phyloP scores from a whole-genome alignment of 2,797 vertebrate genomes.

The Microctenopoma stevenorrisi region DNA sequence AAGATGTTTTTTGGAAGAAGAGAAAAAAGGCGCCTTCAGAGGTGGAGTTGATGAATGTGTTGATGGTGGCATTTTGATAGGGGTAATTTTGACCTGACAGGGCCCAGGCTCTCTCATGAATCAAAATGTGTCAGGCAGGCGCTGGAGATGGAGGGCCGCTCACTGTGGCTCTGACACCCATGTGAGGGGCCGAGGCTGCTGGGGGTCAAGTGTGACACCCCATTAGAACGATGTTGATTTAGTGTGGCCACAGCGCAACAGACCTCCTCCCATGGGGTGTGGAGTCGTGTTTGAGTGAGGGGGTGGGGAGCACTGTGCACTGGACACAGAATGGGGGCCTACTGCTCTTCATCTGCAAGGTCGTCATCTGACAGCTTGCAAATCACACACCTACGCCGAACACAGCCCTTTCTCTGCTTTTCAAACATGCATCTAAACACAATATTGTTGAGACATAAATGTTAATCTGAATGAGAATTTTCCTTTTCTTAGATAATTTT shows the following conservation, averaged over 20 bases:
- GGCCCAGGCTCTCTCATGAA: constrained; percentile 90
- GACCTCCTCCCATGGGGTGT: constrained; percentile 84
- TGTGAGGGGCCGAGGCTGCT: constrained; percentile 84
- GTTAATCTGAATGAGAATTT: constrained; percentile 10
- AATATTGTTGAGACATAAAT: constrained; percentile 14
- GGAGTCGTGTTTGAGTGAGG: constrained; percentile 72
- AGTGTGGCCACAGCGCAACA: constrained; percentile 85
- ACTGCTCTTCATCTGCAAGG: constrained; percentile 74
- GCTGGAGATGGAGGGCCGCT: constrained; percentile 87
- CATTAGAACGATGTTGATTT: constrained; percentile 94
- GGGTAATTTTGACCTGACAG: constrained; percentile 91
- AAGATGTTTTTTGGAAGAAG: constrained; percentile 42
- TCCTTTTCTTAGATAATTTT: constrained; percentile 1
- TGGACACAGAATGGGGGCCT: constrained; percentile 77
- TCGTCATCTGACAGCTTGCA: constrained; percentile 77
- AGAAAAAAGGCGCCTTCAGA: constrained; percentile 54
- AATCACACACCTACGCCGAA: constrained; percentile 64
- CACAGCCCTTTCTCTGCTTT: constrained; percentile 24
- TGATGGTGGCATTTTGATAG: constrained; percentile 88
- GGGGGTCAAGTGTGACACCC: constrained; percentile 93
- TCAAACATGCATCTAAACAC: constrained; percentile 47
- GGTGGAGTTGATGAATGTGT: constrained; percentile 86
- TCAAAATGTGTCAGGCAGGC: constrained; percentile 91
- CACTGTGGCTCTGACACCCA: constrained; percentile 89
- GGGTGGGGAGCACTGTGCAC: constrained; percentile 66